These are phyloP conservation scores for Menidia menidia DNA, from an alignment of 2,797 vertebrate species.

Conservation along the genomic window DNA sequence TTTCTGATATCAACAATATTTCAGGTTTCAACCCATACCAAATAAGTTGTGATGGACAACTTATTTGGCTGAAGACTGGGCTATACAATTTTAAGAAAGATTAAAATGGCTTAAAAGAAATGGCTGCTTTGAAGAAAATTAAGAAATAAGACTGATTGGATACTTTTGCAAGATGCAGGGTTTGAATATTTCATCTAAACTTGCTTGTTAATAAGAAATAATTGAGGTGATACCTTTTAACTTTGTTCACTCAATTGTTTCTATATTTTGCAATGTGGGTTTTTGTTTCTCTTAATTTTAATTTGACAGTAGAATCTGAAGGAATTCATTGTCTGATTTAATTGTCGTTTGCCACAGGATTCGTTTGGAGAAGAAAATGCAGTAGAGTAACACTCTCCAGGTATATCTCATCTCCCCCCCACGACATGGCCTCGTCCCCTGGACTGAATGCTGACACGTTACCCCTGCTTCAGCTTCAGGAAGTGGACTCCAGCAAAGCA, in stretches of 20 bases:
- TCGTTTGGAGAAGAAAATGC: conserved; percentile 42
- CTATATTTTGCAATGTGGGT: not conserved
- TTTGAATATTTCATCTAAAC: not conserved
- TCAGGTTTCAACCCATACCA: not conserved
- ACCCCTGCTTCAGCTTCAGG: conserved; percentile 84
- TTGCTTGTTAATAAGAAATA: not conserved
- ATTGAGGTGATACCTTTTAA: no score
- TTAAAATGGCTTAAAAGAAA: no score
- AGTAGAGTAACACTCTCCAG: conserved; percentile 28
- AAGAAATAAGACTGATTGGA: no score
- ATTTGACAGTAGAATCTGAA: not conserved
- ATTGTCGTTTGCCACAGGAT: conserved; percentile 35
- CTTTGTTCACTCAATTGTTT: not conserved
- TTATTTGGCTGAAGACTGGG: no score
- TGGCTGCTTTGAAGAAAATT: no score
- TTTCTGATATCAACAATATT: not conserved
- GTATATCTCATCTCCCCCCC: not conserved
- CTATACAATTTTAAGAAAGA: no score
- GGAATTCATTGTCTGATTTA: not conserved
- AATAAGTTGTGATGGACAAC: not conserved
- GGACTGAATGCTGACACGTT: conserved; percentile 77
- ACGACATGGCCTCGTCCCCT: conserved; percentile 85
- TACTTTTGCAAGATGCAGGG: no score
- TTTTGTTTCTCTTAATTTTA: not conserved
- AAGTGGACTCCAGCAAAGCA: conserved; percentile 81